Conservation (phyloP, 2,888 invertebrate genomes). For the Polyploca ridens region DNA sequence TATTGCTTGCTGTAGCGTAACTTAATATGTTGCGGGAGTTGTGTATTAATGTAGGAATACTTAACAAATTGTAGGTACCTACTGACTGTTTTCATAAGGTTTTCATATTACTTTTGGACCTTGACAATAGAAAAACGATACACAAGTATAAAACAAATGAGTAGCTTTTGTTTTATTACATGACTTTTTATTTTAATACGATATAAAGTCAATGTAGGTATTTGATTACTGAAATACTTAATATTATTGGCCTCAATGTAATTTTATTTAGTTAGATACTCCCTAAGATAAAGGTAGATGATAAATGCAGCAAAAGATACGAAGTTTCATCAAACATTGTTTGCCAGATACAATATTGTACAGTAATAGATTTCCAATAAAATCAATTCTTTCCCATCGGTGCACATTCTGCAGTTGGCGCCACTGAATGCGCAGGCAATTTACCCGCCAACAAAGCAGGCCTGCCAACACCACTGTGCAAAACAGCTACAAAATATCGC, state of each 20-base stretch:
- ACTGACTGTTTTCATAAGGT: too few relatives aligned
- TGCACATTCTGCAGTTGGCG: constrained; percentile 43
- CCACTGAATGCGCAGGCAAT: constrained; percentile 41
- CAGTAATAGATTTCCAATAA: constrained; percentile 22
- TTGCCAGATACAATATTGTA: neutral
- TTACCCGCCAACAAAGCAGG: constrained; percentile 46
- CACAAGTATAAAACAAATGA: too few relatives aligned
- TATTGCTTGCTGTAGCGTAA: neutral
- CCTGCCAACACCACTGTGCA: constrained; percentile 45
- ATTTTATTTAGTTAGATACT: too few relatives aligned
- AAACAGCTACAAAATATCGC: constrained; percentile 45
- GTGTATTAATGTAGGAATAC: neutral
- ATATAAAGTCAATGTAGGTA: too few relatives aligned
- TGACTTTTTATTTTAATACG: too few relatives aligned
- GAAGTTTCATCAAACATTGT: neutral
- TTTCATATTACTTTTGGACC: too few relatives aligned
- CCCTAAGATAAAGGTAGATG: too few relatives aligned
- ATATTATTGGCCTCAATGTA: too few relatives aligned
- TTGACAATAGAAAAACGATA: too few relatives aligned
- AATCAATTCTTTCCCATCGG: constrained; percentile 34
- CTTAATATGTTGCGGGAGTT: neutral
- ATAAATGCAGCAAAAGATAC: neutral
- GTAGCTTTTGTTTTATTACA: too few relatives aligned
- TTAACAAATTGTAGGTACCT: too few relatives aligned
- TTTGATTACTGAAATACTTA: too few relatives aligned